A percentile compares a stretch with the other conserved stretches of the same genome.
Evolutionary conservation across 2,113 vertebrate genomes (phyloP).

Genomic region (Columbina picui): DNA sequence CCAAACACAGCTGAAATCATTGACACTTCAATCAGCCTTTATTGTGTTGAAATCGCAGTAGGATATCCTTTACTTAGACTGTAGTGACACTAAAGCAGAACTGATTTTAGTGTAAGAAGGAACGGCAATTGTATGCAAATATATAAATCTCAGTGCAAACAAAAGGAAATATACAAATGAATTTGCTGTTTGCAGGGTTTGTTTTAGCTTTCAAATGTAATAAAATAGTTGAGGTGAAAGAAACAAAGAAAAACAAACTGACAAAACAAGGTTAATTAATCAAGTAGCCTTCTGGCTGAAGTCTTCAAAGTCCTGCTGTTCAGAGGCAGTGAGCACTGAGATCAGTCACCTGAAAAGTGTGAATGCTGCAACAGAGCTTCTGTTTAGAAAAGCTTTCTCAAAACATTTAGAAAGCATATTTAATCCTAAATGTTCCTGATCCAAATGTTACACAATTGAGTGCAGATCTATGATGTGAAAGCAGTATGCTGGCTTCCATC

Average conservation of each 20-base stretch:
- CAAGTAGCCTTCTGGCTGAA: neutral
- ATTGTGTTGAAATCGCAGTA: slow-evolving; percentile 61
- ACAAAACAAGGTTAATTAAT: neutral
- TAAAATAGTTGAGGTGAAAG: neutral
- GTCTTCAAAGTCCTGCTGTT: slow-evolving; percentile 22
- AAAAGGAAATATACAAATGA: slow-evolving; percentile 2
- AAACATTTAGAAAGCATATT: slow-evolving; percentile 36
- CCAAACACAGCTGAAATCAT: slow-evolving; percentile 71
- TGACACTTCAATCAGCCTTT: slow-evolving; percentile 74
- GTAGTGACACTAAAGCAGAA: slow-evolving; percentile 60
- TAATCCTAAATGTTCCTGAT: slow-evolving; percentile 41
- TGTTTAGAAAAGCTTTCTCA: slow-evolving; percentile 7
- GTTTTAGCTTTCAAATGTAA: slow-evolving; percentile 38
- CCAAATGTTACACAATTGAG: slow-evolving; percentile 9
- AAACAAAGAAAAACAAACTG: neutral
- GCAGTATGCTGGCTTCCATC: slow-evolving; percentile 23
- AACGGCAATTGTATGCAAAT: neutral
- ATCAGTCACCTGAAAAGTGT: neutral
- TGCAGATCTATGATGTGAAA: slow-evolving; percentile 18
- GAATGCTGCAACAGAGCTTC: neutral
- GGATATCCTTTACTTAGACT: slow-evolving; percentile 55
- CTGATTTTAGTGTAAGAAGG: slow-evolving; percentile 54
- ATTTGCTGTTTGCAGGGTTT: neutral
- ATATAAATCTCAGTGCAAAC: slow-evolving; percentile 30
- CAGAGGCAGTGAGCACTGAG: neutral